Base-by-base conservation (phyloP, 2,888 invertebrate genomes). In the Macaria notata region DNA sequence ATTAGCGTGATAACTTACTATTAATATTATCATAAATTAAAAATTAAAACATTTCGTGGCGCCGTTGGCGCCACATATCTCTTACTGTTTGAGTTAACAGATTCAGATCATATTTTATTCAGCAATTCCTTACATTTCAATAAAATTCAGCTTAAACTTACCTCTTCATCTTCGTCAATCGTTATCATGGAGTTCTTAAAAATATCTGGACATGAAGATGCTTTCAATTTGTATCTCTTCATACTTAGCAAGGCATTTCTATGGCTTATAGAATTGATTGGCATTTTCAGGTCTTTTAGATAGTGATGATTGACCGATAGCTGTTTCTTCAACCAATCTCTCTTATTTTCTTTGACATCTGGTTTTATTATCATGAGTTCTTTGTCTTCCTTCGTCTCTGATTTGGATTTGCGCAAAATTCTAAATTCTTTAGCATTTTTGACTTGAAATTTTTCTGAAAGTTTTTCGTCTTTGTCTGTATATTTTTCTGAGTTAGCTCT, bases 181-280 rank as follows among this genome's bases (percentile, higher is more conserved):
- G 96, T 96, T 48, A 96, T 95, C 95, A 97, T 96, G n/a, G 96
- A 97, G 78, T 96, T 96, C 70, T 96, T 93, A 76, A 95, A 97
- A 71, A 98, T 97, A 84, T 98, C 96, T 0, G 98, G 98, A 80
- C 98, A 98, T 46, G 98, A 98, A 3, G 96, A 97, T 0, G 98
- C 97, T 62, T 96, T 93, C 59, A 97, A 84, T 54, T 95, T 93
- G 81, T 97, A 97, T 64, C 95, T 94, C 72, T 95, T 95, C 56
- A 96, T 95, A 79, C 96, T 97, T 56, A 97, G 84, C 91, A 97
- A 95, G 4, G 97, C 97, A 45, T 96, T 96, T 47, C 97, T 94
- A 81, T 97, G 97, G 81, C 97, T 96, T 64, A 97, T 94, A 0
- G 96, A 96, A 75, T 96, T 96, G 64, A 96, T 92, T 68, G 96